These are phyloP conservation scores for Drosophila quadrilineata DNA, from an alignment of 1,140 invertebrate species.

Conservation along the genomic window DNA sequence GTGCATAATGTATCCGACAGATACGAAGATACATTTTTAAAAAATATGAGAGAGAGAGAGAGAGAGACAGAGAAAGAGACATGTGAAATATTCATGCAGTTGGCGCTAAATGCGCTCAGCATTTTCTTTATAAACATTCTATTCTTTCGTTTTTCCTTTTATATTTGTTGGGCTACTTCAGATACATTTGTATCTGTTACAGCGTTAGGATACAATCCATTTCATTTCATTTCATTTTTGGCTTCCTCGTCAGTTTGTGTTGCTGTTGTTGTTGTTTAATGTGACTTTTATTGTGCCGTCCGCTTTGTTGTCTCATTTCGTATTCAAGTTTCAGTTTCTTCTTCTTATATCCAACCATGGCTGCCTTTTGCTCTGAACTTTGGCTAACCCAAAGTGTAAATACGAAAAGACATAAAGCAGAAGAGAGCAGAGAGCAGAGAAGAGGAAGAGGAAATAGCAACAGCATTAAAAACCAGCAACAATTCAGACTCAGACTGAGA, in stretches of 20 bases:
- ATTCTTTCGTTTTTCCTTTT: too few species aligned
- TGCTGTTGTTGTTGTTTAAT: constrained; percentile 48
- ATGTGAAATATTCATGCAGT: constrained; percentile 56
- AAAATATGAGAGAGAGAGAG: too few species aligned
- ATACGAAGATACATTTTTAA: constrained; percentile 28
- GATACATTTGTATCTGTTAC: constrained; percentile 61
- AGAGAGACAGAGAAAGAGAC: too few species aligned
- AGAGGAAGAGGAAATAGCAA: too few species aligned
- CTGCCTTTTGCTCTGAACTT: constrained; percentile 38
- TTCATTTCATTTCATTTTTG: constrained; percentile 32
- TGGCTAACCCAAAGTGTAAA: constrained; percentile 32
- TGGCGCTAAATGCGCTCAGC: constrained; percentile 31
- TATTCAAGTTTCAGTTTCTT: constrained; percentile 66
- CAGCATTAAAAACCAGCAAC: too few species aligned
- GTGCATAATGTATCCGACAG: constrained; percentile 56
- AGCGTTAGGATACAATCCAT: constrained; percentile 22
- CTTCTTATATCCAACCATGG: too few species aligned
- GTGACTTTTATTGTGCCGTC: constrained; percentile 73
- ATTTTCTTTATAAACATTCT: too few species aligned
- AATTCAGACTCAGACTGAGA: too few species aligned
- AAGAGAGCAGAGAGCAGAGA: not conserved
- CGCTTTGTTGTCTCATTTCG: constrained; percentile 72
- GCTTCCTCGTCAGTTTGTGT: constrained; percentile 1
- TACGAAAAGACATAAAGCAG: too few species aligned
- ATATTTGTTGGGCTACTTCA: constrained; percentile 18